These are phyloP conservation scores for Callorhinus ursinus DNA, from an alignment of 2,113 vertebrate genomes.

Conservation along the genomic window DNA sequence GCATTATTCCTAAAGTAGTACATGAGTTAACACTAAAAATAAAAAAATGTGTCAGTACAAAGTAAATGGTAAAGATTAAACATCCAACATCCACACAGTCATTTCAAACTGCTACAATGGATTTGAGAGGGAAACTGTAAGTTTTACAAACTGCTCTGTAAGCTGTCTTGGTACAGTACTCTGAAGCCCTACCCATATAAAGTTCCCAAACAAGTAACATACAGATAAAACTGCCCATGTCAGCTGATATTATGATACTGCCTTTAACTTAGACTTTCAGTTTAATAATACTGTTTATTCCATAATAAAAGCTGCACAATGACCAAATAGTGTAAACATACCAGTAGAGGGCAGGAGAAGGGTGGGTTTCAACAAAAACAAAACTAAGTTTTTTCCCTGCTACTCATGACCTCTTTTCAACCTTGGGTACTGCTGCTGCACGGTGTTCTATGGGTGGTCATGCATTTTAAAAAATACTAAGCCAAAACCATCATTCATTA, in stretches of 20 bases:
- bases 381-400: background rate
- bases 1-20: constrained; percentile 56
- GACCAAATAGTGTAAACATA: constrained; percentile 53
- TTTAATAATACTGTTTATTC: constrained; percentile 58
- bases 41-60: constrained; percentile 48
- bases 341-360: background rate
- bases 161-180: constrained; percentile 7
- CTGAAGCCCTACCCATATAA: background rate
- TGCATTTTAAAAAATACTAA: constrained; percentile 30
- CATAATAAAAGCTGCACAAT: constrained; percentile 26
- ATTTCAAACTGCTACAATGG: background rate
- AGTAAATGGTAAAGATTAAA: constrained; percentile 43
- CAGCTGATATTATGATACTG: background rate
- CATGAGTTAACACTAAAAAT: constrained; percentile 48
- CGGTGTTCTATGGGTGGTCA: background rate
- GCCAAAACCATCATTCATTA: background rate
- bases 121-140: constrained; percentile 34
- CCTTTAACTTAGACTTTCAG: constrained; percentile 26
- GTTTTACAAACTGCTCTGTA: constrained; percentile 26
- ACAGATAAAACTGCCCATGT: background rate
- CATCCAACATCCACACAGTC: constrained; percentile 21
- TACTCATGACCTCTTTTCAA: background rate
- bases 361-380: background rate
- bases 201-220: constrained; percentile 32
- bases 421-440: background rate